Evolutionary conservation across 2,888 invertebrate species (phyloP).

Genomic region (Cephus pygmeus): DNA sequence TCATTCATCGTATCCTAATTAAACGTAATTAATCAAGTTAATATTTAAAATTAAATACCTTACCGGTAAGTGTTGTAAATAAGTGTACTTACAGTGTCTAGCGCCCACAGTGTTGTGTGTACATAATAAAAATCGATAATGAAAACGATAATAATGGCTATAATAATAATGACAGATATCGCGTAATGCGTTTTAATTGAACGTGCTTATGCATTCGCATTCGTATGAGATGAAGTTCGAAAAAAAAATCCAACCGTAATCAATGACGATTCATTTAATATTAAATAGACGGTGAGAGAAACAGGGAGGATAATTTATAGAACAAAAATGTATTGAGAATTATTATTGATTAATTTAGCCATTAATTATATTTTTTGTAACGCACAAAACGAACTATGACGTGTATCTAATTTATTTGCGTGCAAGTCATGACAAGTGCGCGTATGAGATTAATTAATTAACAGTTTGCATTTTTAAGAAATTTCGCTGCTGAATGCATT

Average conservation of each 20-base stretch:
- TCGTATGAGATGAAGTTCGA: neutral
- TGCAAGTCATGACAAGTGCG: neutral
- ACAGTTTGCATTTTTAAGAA: neutral
- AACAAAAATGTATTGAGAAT: neutral
- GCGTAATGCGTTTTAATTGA: neutral
- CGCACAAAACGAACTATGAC: neutral
- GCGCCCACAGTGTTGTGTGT: conserved; percentile 60
- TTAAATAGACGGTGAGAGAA: neutral
- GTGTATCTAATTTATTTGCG: neutral
- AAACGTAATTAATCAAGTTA: conserved; percentile 28
- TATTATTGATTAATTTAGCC: neutral
- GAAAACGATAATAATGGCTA: conserved; percentile 7
- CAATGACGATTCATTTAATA: neutral
- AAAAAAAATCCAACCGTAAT: neutral
- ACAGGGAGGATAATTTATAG: conserved; percentile 1
- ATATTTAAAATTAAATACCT: conserved; percentile 41
- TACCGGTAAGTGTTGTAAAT: conserved; percentile 65
- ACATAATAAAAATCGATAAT: conserved; percentile 42
- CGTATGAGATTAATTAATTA: neutral
- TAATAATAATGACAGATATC: conserved; percentile 3
- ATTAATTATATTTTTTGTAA: neutral
- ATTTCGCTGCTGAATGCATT: neutral
- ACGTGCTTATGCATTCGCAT: neutral
- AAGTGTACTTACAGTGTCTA: conserved; percentile 66
- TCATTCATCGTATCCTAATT: conserved; percentile 7